Percentiles rank a stretch among this genome's conserved stretches.
Evolutionary conservation across 2,113 vertebrate genomes (phyloP).

Genomic region (Penelope pileata): DNA sequence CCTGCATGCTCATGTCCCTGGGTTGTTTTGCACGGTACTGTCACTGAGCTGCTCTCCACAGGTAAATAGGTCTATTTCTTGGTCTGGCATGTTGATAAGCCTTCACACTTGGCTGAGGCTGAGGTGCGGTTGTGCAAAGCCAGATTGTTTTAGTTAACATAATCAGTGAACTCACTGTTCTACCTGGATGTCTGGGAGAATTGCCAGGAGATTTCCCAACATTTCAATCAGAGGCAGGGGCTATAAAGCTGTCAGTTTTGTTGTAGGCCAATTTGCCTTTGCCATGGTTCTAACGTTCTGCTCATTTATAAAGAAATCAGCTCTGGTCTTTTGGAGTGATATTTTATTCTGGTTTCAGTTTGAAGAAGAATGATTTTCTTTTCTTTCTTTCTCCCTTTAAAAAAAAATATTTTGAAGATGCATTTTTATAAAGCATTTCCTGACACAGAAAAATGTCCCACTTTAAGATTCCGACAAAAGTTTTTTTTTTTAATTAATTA

Average conservation of each 20-base stretch:
- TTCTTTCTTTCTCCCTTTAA: neutral
- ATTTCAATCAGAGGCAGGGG: slow-evolving; percentile 79
- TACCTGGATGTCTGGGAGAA: slow-evolving; percentile 90
- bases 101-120: slow-evolving; percentile 79
- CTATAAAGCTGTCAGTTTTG: slow-evolving; percentile 89
- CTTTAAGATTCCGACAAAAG: slow-evolving; percentile 14
- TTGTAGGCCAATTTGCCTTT: slow-evolving; percentile 87
- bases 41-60: slow-evolving; percentile 30
- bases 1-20: neutral
- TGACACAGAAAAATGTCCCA: slow-evolving; percentile 1
- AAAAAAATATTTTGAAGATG: neutral
- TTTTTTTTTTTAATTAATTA: slow-evolving; percentile 28
- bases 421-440: slow-evolving; percentile 8
- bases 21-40: neutral
- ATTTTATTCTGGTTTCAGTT: slow-evolving; percentile 67
- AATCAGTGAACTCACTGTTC: slow-evolving; percentile 83
- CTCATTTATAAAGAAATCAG: slow-evolving; percentile 76
- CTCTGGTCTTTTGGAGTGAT: slow-evolving; percentile 64
- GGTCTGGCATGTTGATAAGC: slow-evolving; percentile 73
- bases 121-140: slow-evolving; percentile 81
- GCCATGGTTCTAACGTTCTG: slow-evolving; percentile 77
- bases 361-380: slow-evolving; percentile 31
- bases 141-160: slow-evolving; percentile 88
- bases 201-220: slow-evolving; percentile 86
- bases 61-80: slow-evolving; percentile 69